phyloP scores from a whole-genome alignment of 2,888 invertebrate species.

The Monopis laevigella region DNA sequence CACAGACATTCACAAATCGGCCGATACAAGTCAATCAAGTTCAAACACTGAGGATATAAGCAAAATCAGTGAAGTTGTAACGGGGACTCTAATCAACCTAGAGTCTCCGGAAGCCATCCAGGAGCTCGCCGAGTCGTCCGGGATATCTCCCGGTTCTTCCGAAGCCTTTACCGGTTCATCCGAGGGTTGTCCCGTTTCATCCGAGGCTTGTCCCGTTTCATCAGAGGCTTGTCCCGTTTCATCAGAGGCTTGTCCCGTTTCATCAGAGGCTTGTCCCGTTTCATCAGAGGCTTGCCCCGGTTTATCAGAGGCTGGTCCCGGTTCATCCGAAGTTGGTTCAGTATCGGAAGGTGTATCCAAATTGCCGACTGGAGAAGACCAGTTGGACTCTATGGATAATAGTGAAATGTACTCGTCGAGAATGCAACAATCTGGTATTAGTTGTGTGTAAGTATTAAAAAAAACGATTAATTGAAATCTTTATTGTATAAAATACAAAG shows the following conservation, averaged over 20 bases:
- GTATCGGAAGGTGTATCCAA: not conserved
- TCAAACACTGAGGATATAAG: conserved; percentile 43
- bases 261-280: too few species aligned
- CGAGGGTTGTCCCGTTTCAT: not conserved
- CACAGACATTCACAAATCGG: conserved; percentile 42
- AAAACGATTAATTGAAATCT: too few species aligned
- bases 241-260: too few species aligned
- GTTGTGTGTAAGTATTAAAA: conserved; percentile 51
- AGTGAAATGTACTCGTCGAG: conserved; percentile 46
- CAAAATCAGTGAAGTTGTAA: conserved; percentile 41
- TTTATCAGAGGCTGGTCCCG: too few species aligned
- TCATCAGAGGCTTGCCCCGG: too few species aligned
- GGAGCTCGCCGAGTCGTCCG: not conserved
- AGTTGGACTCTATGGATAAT: conserved; percentile 55
- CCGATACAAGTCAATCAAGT: conserved; percentile 52
- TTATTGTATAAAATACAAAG: too few species aligned
- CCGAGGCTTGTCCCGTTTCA: too few species aligned
- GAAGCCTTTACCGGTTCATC: not conserved
- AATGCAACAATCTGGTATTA: conserved; percentile 45
- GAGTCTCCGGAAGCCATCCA: conserved; percentile 41
- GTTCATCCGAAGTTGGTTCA: too few species aligned
- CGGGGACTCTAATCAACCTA: conserved; percentile 50
- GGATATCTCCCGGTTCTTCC: not conserved
- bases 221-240: too few species aligned
- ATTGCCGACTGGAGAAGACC: conserved; percentile 33